Conservation (phyloP, 2,797 vertebrate species). For the Danio kyathit region DNA sequence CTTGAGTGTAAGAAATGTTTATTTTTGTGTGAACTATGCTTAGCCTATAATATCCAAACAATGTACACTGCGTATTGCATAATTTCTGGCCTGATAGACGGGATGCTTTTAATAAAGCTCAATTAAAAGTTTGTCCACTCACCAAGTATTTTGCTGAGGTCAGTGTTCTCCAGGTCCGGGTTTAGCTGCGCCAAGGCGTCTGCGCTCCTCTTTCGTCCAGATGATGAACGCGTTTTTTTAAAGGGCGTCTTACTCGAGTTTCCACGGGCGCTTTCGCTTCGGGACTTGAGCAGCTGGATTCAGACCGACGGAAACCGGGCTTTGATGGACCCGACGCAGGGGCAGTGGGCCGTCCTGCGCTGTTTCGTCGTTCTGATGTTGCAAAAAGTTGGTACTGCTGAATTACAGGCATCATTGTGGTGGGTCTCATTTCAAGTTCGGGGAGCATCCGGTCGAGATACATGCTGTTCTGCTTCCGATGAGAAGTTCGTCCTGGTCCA, state of each 20-base stretch:
- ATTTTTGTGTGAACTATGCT: too few species aligned
- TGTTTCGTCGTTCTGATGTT: slow-evolving; percentile 56
- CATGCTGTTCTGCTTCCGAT: slow-evolving; percentile 65
- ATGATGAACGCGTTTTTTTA: slow-evolving; percentile 88
- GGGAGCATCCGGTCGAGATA: slow-evolving; percentile 67
- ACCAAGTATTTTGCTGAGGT: slow-evolving; percentile 87
- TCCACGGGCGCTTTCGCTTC: slow-evolving; percentile 70
- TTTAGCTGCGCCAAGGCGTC: slow-evolving; percentile 84
- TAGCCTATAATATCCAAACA: not conserved
- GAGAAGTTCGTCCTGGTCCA: slow-evolving; percentile 45
- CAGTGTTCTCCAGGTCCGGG: slow-evolving; percentile 85
- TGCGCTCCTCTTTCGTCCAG: slow-evolving; percentile 86
- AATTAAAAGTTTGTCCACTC: slow-evolving; percentile 46
- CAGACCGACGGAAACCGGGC: slow-evolving; percentile 78
- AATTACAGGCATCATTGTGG: slow-evolving; percentile 54
- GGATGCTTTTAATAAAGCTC: not conserved
- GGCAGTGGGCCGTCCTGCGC: slow-evolving; percentile 60
- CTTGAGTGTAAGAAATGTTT: too few species aligned
- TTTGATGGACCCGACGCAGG: slow-evolving; percentile 71
- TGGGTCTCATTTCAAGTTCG: slow-evolving; percentile 63
- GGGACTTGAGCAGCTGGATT: slow-evolving; percentile 79
- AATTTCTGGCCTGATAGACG: not conserved
- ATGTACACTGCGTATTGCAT: not conserved
- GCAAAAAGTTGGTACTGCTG: slow-evolving; percentile 50
- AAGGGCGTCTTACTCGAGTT: slow-evolving; percentile 80